Base-by-base conservation (phyloP, 2,113 vertebrate species). In the Mesoclemmys tuberculata region DNA sequence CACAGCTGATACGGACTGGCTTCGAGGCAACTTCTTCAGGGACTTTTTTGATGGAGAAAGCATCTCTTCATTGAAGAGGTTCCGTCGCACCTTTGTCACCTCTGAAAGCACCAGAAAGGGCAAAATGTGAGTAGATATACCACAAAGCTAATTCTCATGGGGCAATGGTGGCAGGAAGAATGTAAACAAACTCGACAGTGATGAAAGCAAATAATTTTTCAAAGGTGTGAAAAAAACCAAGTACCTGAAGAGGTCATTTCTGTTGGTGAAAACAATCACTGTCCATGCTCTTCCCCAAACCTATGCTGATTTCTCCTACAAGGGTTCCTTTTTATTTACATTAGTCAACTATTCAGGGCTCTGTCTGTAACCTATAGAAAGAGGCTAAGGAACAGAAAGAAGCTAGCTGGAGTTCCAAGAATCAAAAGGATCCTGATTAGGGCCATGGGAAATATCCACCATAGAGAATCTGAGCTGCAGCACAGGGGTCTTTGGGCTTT, bases 1-100 rank as follows among this genome's bases (percentile, higher is more conserved):
- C 96, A 99, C 98, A 26, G 98, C 98, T 1, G 99, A 99, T 4
- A 99, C 99, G 38, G 99, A 99, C 84, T 98, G 98, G 93, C 99
- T 99, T 90, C 99, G 98, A 3, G 98, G 98, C 95, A 99, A 97
- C 85, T 94, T 97, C 79, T 99, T 99, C 31, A 79, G 8, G 0
- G 93, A 95, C 58, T 93, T 98, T 97, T 99, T 99, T 1, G 98
- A 98, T 7, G 98, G 98, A 35, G 99, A 99, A 80, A 96, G 80
- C 0, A 97, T 92, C 91, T 98, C 98, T 94, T 99, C 98, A 86
- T 99, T 99, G 97, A 99, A 99, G 77, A 99, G 98, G 89, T 99
- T 99, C 96, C 99, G 99, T 94, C 99, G 98, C 52, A 99, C 99
- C 92, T 99, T 99, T n/a, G 99, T 99, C 84, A 99, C 99, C 94